These are phyloP conservation scores for Potamilus streckersoni DNA, from an alignment of 1,140 invertebrate genomes.

Conservation along the genomic window DNA sequence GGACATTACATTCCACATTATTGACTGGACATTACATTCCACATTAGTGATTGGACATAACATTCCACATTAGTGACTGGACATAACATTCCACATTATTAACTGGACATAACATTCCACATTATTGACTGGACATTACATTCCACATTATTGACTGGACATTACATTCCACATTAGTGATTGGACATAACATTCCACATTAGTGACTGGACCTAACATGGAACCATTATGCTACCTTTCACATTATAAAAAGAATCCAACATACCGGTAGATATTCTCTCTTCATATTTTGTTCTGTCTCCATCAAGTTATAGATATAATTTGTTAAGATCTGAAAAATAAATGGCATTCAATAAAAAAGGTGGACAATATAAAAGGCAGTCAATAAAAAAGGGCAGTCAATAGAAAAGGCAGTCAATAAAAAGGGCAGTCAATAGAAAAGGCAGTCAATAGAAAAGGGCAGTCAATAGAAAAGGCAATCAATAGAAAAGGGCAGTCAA, in stretches of 20 bases:
- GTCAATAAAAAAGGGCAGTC: too few species aligned
- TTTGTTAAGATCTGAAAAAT: conserved; percentile 73
- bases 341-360: not conserved
- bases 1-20: too few species aligned
- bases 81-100: too few species aligned
- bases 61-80: too few species aligned
- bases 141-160: too few species aligned
- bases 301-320: conserved; percentile 76
- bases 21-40: not conserved
- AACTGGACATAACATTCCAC: too few species aligned
- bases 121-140: too few species aligned
- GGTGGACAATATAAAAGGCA: conserved; percentile 45
- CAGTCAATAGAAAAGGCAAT: not conserved
- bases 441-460: too few species aligned
- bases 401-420: conserved; percentile 29
- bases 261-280: conserved; percentile 73
- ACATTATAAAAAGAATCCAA: conserved; percentile 1
- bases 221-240: too few species aligned
- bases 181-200: not conserved
- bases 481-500: too few species aligned
- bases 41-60: not conserved
- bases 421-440: too few species aligned
- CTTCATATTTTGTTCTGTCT: conserved; percentile 72
- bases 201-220: not conserved
- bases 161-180: too few species aligned